A percentile compares a stretch with the other conserved stretches of the same genome.
phyloP scores from a whole-genome alignment of 1,140 invertebrate genomes.

The Venturia canescens region DNA sequence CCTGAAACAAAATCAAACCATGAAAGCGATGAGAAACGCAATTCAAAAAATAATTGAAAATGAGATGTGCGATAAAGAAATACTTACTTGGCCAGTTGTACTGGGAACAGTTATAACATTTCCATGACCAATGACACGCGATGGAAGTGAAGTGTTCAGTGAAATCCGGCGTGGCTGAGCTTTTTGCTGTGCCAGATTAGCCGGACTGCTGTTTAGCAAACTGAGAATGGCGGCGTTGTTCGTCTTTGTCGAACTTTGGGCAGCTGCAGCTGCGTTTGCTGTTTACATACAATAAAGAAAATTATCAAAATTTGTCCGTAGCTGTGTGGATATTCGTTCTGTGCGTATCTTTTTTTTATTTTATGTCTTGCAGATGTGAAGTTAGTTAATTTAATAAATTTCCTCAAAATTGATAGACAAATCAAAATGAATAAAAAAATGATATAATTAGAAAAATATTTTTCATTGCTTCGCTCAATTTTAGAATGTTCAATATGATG shows the following conservation, averaged over 20 bases:
- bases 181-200: slow-evolving; percentile 75
- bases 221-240: slow-evolving; percentile 85
- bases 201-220: slow-evolving; percentile 84
- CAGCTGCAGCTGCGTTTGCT: slow-evolving; percentile 76
- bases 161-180: slow-evolving; percentile 71
- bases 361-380: no score
- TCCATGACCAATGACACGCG: slow-evolving; percentile 72
- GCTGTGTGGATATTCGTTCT: no score
- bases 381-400: no score
- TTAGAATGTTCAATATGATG: no score
- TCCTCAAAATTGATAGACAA: no score
- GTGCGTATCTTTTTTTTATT: no score
- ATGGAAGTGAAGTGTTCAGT: slow-evolving; percentile 71
- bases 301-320: no score
- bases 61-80: background rate
- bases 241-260: slow-evolving; percentile 70
- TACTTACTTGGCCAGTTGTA: slow-evolving; percentile 71
- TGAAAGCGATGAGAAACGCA: background rate
- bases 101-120: slow-evolving; percentile 74
- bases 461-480: no score
- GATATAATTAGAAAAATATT: no score
- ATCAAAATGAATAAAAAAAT: no score
- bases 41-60: background rate
- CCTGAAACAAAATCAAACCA: slow-evolving; percentile 59
- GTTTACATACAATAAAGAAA: background rate